Percentiles rank a stretch among this genome's conserved stretches.
These are phyloP conservation scores for Champsocephalus gunnari DNA, from an alignment of 2,797 vertebrate genomes.

Conservation along the genomic window DNA sequence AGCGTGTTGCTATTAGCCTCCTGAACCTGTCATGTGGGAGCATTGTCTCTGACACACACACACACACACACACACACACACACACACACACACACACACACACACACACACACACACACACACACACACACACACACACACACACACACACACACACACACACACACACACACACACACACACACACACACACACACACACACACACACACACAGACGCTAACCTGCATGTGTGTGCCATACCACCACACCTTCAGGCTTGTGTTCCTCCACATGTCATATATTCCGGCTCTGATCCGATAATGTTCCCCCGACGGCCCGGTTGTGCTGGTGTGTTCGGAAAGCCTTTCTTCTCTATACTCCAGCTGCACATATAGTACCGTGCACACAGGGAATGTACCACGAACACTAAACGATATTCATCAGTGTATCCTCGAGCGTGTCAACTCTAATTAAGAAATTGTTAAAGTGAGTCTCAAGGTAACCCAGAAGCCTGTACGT, in stretches of 20 bases:
- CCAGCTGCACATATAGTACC: neutral
- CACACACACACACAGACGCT: too few species aligned
- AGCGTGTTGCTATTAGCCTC: constrained; percentile 49
- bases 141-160: neutral
- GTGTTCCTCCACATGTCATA: constrained; percentile 19
- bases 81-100: neutral
- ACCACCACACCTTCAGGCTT: neutral
- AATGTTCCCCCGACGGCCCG: constrained; percentile 19
- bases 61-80: neutral
- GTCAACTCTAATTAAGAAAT: neutral
- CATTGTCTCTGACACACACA: neutral
- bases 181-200: neutral
- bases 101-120: neutral
- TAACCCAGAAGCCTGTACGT: neutral
- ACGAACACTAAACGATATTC: neutral
- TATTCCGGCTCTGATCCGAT: constrained; percentile 34
- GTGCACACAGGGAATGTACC: neutral
- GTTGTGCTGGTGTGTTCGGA: neutral
- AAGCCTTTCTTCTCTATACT: neutral
- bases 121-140: neutral
- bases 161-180: neutral
- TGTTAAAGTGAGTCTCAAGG: neutral
- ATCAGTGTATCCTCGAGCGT: neutral
- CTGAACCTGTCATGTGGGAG: constrained; percentile 32
- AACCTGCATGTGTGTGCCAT: neutral